phyloP scores from a whole-genome alignment of 2,888 invertebrate genomes.

The Lasioglossum pauxillum region DNA sequence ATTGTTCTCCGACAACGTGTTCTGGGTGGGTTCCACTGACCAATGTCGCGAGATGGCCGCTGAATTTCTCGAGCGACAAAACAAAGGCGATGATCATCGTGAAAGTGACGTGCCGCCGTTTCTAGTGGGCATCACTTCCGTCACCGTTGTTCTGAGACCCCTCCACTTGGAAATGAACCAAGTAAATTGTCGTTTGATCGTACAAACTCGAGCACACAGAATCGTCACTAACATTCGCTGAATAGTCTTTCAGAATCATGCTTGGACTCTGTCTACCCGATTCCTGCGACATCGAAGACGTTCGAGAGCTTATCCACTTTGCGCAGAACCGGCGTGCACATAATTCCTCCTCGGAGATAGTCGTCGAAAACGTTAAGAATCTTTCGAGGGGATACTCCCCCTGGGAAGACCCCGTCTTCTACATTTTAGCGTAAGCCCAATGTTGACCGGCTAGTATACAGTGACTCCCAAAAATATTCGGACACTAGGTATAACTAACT shows the following conservation, averaged over 20 bases:
- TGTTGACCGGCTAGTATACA: rapidly evolving
- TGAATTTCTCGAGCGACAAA: constrained; percentile 51
- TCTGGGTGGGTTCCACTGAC: constrained; percentile 74
- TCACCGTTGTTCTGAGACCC: constrained; percentile 69
- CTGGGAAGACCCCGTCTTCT: constrained; percentile 72
- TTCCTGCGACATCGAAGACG: constrained; percentile 84
- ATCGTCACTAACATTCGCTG: background rate
- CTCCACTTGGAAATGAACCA: constrained; percentile 58
- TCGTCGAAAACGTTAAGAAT: constrained; percentile 69
- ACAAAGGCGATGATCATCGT: constrained; percentile 16
- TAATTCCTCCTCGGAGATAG: constrained; percentile 80
- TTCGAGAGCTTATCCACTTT: constrained; percentile 85
- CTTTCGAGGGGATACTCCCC: constrained; percentile 71
- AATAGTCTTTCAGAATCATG: constrained; percentile 60
- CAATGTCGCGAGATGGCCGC: constrained; percentile 74
- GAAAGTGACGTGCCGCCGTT: constrained; percentile 68
- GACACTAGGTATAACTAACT: too few species aligned
- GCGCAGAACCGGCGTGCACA: constrained; percentile 84
- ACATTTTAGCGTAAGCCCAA: constrained; percentile 68
- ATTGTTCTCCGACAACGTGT: constrained; percentile 71
- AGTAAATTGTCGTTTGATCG: constrained; percentile 47
- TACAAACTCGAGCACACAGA: background rate
- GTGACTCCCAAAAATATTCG: too few species aligned
- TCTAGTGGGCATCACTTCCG: constrained; percentile 68
- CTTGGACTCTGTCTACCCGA: constrained; percentile 85